Conservation (phyloP, 2,113 vertebrate genomes). For the Pyrgilauda ruficollis region DNA sequence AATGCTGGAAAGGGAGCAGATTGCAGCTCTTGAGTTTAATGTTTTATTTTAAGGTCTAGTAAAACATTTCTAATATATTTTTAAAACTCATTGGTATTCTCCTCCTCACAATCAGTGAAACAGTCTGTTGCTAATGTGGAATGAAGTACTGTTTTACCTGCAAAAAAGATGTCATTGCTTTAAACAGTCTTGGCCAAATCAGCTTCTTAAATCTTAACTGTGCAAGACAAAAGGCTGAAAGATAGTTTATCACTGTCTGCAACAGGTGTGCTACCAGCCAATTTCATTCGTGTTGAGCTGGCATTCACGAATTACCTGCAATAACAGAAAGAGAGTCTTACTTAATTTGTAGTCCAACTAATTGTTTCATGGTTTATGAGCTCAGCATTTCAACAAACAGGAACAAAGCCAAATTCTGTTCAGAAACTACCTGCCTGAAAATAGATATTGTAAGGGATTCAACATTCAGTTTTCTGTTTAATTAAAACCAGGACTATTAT, state of each 20-base stretch:
- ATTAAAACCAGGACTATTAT: background rate
- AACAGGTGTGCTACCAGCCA: background rate
- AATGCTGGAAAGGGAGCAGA: background rate
- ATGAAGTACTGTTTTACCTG: slow-evolving; percentile 15
- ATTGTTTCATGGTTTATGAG: slow-evolving; percentile 47
- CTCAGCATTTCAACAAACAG: slow-evolving; percentile 39
- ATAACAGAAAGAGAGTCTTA: slow-evolving; percentile 39
- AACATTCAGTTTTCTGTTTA: background rate
- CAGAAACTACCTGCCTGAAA: slow-evolving; percentile 28
- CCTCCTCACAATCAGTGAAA: background rate
- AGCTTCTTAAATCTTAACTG: slow-evolving; percentile 23
- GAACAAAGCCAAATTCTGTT: slow-evolving; percentile 37
- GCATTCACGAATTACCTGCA: slow-evolving; percentile 38
- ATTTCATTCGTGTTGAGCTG: background rate
- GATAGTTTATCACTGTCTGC: slow-evolving; percentile 21
- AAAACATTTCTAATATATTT: background rate
- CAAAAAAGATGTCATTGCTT: background rate
- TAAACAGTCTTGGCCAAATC: background rate
- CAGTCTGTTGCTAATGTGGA: background rate
- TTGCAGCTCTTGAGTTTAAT: background rate
- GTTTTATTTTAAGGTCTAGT: background rate
- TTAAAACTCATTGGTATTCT: background rate
- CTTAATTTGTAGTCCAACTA: slow-evolving; percentile 46
- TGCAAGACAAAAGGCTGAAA: background rate
- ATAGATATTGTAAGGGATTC: background rate